Evolutionary conservation across 2,888 invertebrate genomes (phyloP).

Genomic region (Trachelus iudaicus): DNA sequence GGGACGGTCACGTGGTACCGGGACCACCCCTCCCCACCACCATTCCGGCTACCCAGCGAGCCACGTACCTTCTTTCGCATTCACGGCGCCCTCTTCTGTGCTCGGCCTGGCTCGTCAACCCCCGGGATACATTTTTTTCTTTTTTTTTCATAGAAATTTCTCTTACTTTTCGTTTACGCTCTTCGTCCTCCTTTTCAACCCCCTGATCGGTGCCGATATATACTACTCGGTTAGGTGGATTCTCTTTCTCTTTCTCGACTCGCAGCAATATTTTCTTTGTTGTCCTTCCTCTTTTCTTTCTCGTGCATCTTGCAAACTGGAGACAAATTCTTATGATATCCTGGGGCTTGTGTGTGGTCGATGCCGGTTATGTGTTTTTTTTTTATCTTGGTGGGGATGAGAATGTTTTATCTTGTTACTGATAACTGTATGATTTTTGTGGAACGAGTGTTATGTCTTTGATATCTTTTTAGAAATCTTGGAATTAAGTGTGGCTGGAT

Average conservation of each 20-base stretch:
- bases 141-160: neutral
- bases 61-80: conserved; percentile 13
- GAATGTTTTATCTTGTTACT: neutral
- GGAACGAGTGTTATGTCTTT: neutral
- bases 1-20: conserved; percentile 50
- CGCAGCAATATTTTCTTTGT: neutral
- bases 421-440: neutral
- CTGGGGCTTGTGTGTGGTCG: neutral
- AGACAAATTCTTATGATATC: neutral
- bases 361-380: neutral
- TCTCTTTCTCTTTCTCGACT: neutral
- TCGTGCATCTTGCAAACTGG: neutral
- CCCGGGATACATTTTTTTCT: neutral
- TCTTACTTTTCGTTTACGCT: neutral
- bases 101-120: conserved; percentile 18
- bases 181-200: neutral
- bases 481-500: neutral
- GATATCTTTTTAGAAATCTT: neutral
- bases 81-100: conserved; percentile 27
- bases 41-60: conserved; percentile 4
- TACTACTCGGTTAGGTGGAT: neutral
- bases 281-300: neutral
- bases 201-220: neutral
- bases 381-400: neutral
- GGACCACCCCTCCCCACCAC: conserved; percentile 14